Conservation (phyloP, 2,888 invertebrate species). For the Eremobia ochroleuca region DNA sequence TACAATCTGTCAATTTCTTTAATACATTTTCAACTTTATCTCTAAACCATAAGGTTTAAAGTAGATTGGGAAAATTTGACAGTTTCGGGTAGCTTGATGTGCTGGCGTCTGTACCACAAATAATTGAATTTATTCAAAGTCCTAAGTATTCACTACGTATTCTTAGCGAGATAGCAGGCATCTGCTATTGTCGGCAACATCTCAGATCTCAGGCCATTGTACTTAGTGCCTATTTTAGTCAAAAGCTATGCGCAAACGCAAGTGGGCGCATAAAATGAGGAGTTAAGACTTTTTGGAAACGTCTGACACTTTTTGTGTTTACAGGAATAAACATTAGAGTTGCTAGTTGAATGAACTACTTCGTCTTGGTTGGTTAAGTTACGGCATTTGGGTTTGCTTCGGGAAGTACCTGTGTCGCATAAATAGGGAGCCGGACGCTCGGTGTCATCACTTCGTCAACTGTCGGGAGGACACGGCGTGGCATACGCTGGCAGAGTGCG, state of each 20-base stretch:
- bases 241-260: slow-evolving; percentile 58
- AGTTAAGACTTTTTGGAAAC: slow-evolving; percentile 52
- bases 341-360: slow-evolving; percentile 42
- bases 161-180: slow-evolving; percentile 40
- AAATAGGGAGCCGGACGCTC: no score
- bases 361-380: slow-evolving; percentile 4
- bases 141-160: slow-evolving; percentile 15
- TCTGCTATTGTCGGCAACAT: slow-evolving; percentile 51
- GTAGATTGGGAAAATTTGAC: no score
- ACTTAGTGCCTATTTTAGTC: slow-evolving; percentile 66
- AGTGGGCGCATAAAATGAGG: slow-evolving; percentile 29
- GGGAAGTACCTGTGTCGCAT: no score
- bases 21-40: no score
- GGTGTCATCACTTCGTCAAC: no score
- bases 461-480: no score
- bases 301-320: slow-evolving; percentile 43
- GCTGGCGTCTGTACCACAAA: neutral
- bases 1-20: no score
- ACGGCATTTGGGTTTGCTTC: neutral
- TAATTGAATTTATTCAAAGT: neutral
- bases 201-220: slow-evolving; percentile 60
- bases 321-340: slow-evolving; percentile 40
- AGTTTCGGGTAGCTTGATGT: no score
- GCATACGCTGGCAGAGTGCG: no score
- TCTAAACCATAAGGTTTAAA: no score